A percentile compares a stretch with the other conserved stretches of the same genome.
Conservation (phyloP, 2,888 invertebrate species). For the Iphiclides podalirius region DNA sequence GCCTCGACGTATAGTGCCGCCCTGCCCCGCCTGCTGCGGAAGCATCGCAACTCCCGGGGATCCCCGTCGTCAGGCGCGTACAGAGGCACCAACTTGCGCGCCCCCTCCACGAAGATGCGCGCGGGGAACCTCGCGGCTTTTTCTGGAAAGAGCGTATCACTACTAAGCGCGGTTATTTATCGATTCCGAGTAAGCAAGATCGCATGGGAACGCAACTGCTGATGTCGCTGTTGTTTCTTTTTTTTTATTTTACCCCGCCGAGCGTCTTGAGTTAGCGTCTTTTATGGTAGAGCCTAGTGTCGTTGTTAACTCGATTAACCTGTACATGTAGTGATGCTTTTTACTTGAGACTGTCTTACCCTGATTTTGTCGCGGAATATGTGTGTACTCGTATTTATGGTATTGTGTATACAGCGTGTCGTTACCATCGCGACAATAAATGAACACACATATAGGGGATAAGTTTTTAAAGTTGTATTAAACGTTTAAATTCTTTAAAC, state of each 20-base stretch:
- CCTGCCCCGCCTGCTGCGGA: slow-evolving; percentile 82
- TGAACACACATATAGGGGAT: too few relatives aligned
- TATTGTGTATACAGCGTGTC: too few relatives aligned
- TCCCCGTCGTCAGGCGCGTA: slow-evolving; percentile 80
- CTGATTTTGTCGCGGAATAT: too few relatives aligned
- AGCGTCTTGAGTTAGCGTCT: neutral
- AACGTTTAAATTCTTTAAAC: too few relatives aligned
- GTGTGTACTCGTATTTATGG: too few relatives aligned
- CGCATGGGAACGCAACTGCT: neutral
- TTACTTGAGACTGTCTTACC: too few relatives aligned
- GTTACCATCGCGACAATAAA: too few relatives aligned
- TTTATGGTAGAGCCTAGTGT: neutral
- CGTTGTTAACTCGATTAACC: neutral
- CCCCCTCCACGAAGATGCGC: slow-evolving; percentile 83
- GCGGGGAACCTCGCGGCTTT: slow-evolving; percentile 71
- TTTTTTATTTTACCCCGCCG: neutral
- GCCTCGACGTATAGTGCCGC: slow-evolving; percentile 85
- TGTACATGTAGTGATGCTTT: too few relatives aligned
- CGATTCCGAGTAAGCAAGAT: neutral
- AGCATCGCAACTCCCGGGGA: slow-evolving; percentile 79
- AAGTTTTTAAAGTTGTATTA: too few relatives aligned
- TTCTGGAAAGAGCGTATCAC: slow-evolving; percentile 43
- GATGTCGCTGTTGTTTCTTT: neutral
- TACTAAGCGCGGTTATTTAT: neutral
- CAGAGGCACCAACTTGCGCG: slow-evolving; percentile 78